Evolutionary conservation across 2,888 invertebrate genomes (phyloP).

Genomic region (Dasypogon diadema): DNA sequence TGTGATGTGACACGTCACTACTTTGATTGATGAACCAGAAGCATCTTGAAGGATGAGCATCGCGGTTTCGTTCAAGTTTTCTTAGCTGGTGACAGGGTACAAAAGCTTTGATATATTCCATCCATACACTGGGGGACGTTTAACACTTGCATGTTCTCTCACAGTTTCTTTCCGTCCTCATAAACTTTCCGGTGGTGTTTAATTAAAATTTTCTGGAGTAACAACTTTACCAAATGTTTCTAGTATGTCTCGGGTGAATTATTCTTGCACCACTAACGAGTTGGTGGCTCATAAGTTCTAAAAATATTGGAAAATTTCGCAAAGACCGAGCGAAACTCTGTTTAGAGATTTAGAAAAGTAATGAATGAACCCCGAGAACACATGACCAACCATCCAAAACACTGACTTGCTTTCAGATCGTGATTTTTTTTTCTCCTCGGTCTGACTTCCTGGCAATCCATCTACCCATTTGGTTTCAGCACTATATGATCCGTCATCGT

Average conservation of each 20-base stretch:
- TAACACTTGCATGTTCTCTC: conserved; percentile 9
- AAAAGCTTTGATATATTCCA: conserved; percentile 19
- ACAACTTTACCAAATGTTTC: neutral
- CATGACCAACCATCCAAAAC: conserved; percentile 5
- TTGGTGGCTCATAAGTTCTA: neutral
- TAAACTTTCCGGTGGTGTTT: conserved; percentile 11
- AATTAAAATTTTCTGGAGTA: conserved; percentile 42
- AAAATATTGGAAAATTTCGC: neutral
- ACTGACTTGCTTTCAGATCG: conserved; percentile 43
- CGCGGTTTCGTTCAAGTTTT: conserved; percentile 38
- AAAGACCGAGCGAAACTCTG: too few relatives aligned
- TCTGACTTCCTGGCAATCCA: conserved; percentile 19
- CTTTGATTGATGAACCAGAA: conserved; percentile 42
- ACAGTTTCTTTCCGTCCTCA: neutral
- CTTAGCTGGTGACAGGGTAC: conserved; percentile 25
- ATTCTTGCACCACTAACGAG: neutral
- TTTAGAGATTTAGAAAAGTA: too few relatives aligned
- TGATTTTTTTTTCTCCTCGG: conserved; percentile 24
- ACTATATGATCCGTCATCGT: conserved; percentile 34
- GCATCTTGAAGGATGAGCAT: neutral
- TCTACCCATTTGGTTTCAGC: neutral
- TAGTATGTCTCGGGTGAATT: conserved; percentile 8
- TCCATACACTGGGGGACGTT: conserved; percentile 1
- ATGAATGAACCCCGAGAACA: conserved; percentile 20
- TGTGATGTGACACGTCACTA: conserved; percentile 30